Evolutionary conservation across 2,797 vertebrate species (phyloP), one percentile per base, ranked within the genome.

Genomic region (Gymnothorax javanicus): DNA sequence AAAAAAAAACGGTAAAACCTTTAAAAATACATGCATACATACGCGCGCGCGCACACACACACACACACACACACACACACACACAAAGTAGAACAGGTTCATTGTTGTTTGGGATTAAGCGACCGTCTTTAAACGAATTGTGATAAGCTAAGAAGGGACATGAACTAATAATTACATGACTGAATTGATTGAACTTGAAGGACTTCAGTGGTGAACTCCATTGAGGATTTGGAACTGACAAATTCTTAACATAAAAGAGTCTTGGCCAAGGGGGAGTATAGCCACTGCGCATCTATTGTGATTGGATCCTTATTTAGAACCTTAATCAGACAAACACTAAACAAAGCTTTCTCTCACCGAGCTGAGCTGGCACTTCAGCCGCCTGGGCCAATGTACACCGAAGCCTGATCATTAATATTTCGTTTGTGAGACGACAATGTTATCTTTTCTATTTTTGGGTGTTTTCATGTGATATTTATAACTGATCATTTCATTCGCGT

Each of bases 111-210:
- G 89, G 94, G 90, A 92, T 94, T 94, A 93, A 91, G 92, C 91
- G 93, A 94, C 92, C 94, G 94, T 94, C 94, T 93, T 94, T 93
- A 94, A 94, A 95, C 94, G 92, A 94, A 93, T 93, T 93, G 94
- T 95, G 94, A 95, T 94, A 94, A 95, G 93, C 92, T 92, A 90
- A 87, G 86, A 91, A 86, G 91, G 91, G 88, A 79, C 8, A 56
- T 71, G 90, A 93, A 93, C 91, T 91, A 92, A 94, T 94, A 94
- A 95, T 96, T 95, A 94, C 93, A 94, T 94, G 81, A 93, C 93
- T 92, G 91, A 93, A 94, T 95, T 95, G 94, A 95, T 95, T 96
- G 95, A 95, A 93, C 94, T 95, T 95, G 93, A 92, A 94, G 94
- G 93, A 95, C 94, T 94, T 95, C 93, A 95, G 94, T 95, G 90